Conservation (phyloP, 2,888 invertebrate genomes). For the Hirtodrosophila confusa region DNA sequence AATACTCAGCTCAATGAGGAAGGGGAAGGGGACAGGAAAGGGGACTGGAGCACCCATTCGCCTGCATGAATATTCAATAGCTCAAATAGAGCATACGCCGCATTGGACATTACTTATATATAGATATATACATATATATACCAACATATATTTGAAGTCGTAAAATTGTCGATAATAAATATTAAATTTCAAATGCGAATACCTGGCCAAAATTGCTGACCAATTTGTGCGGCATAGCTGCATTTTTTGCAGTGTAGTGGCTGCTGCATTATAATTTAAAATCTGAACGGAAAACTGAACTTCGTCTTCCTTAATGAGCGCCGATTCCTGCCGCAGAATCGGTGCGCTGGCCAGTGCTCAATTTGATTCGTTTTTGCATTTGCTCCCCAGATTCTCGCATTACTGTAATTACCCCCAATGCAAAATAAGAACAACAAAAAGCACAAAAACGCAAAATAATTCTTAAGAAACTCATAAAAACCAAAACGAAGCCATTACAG, state of each 20-base stretch:
- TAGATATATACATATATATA: constrained; percentile 12
- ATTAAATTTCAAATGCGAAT: constrained; percentile 59
- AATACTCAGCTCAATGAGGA: constrained; percentile 42
- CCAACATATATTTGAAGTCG: constrained; percentile 12
- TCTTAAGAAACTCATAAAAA: constrained; percentile 74
- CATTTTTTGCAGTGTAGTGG: constrained; percentile 30
- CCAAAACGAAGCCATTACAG: constrained; percentile 71
- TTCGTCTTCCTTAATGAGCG: constrained; percentile 63
- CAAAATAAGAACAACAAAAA: constrained; percentile 31
- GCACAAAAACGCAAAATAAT: constrained; percentile 52
- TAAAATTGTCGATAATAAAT: constrained; percentile 76
- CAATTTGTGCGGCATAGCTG: constrained; percentile 7
- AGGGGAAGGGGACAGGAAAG: neutral
- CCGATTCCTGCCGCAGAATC: constrained; percentile 40
- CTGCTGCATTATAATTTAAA: constrained; percentile 33
- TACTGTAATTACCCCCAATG: constrained; percentile 81
- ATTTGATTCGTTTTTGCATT: constrained; percentile 60
- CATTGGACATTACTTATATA: constrained; percentile 62
- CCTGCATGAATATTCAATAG: constrained; percentile 77
- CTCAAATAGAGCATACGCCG: constrained; percentile 77
- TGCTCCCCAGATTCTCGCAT: constrained; percentile 58
- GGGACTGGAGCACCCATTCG: constrained; percentile 31
- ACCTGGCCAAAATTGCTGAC: constrained; percentile 14
- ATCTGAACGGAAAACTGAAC: constrained; percentile 11
- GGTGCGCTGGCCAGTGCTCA: constrained; percentile 45